A percentile compares a stretch with the other conserved stretches of the same genome.
These are phyloP conservation scores for Porites lutea DNA, from an alignment of 64 coral and sea anemone species.

Conservation along the genomic window DNA sequence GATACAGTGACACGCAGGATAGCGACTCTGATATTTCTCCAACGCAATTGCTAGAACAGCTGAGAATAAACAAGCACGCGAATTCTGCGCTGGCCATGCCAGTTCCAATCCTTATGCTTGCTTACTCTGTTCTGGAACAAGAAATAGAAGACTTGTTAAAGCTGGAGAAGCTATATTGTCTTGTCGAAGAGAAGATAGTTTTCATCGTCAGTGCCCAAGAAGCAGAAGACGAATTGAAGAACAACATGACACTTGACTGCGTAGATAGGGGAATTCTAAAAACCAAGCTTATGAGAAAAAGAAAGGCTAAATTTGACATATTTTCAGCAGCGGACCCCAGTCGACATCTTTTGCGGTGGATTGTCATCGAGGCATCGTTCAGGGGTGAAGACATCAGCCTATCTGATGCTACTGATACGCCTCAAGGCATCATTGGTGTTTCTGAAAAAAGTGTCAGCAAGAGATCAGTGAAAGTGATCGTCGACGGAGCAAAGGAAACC, in stretches of 20 bases:
- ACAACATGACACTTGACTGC: not conserved
- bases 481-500: too few species aligned
- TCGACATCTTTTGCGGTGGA: conserved; percentile 16
- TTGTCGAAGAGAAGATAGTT: not conserved
- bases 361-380: conserved; percentile 50
- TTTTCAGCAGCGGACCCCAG: conserved; percentile 50
- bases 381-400: not conserved
- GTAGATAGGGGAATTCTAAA: conserved; percentile 3
- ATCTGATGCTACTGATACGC: too few species aligned
- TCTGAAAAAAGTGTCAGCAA: too few species aligned
- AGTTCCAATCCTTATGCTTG: not conserved
- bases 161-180: not conserved
- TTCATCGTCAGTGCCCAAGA: conserved; percentile 53
- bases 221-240: not conserved
- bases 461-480: too few species aligned
- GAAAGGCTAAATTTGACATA: conserved; percentile 23
- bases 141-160: not conserved
- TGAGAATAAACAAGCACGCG: not conserved
- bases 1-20: not conserved
- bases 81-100: too few species aligned
- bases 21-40: not conserved
- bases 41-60: not conserved
- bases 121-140: not conserved
- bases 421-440: too few species aligned
- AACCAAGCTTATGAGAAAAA: not conserved